phyloP scores from a whole-genome alignment of 2,113 vertebrate genomes.

The Dipodomys merriami region DNA sequence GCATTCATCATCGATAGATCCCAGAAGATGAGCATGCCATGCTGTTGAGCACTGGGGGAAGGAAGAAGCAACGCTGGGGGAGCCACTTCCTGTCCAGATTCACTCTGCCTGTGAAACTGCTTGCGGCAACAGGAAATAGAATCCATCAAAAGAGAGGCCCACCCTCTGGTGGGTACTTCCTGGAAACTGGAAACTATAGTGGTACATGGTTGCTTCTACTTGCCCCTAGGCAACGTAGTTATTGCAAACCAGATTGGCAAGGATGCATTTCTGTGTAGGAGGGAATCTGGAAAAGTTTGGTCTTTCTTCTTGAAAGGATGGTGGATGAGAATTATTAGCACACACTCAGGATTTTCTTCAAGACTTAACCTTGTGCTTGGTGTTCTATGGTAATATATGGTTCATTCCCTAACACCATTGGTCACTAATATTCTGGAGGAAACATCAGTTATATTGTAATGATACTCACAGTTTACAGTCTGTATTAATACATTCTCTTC shows the following conservation, averaged over 20 bases:
- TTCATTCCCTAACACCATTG: background rate
- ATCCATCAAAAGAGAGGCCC: background rate
- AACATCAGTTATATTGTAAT: background rate
- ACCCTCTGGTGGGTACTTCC: background rate
- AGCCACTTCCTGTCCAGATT: background rate
- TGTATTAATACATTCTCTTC: background rate
- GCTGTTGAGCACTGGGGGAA: rapidly evolving
- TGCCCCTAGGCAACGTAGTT: background rate
- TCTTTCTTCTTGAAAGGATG: background rate
- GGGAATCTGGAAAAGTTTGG: background rate
- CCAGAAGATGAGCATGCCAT: background rate
- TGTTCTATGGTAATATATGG: background rate
- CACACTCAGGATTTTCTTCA: background rate
- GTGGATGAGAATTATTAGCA: background rate
- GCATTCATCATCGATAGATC: background rate
- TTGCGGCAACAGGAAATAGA: background rate
- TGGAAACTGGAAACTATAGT: background rate
- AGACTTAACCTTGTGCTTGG: background rate
- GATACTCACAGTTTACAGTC: background rate
- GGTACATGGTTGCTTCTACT: background rate
- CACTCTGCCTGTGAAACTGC: background rate
- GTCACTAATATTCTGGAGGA: background rate
- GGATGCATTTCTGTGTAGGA: background rate
- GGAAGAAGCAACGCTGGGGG: background rate
- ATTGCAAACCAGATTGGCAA: background rate